Evolutionary conservation across 2,797 vertebrate genomes (phyloP), one percentile per base, ranked within the genome.

Genomic region (Allobates femoralis): DNA sequence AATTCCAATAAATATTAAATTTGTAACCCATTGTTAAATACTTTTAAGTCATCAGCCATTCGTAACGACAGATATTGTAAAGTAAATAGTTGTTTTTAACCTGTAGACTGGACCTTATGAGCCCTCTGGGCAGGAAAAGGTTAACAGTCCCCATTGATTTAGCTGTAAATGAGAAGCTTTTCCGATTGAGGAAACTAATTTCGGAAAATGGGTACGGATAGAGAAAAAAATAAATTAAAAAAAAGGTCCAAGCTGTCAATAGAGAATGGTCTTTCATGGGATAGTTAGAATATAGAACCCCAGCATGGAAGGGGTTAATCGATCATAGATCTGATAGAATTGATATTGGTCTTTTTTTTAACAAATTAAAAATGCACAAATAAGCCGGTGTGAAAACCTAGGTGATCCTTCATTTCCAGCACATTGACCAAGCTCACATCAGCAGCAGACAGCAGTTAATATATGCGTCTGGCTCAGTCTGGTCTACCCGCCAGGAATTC

Each of bases 381-480:
- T 93, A 93, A 94, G 91, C 92, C 92, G 85, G 92, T 94, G 90
- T 93, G 93, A 93, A 92, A 92, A 92, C 90, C 90, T 91, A 93
- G 94, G 94, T 94, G 95, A 96, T 96, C 95, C 94, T 96, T 98
- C 96, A 96, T 96, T 95, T 96, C 93, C 94, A 94, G 93, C 53
- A 93, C 92, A 95, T 91, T 94, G 96, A 96, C 94, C 96, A 96
- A 92, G 94, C 95, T 96, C 94, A 91, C 93, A 94, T 92, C 93
- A 93, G 94, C 95, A 95, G 96, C 96, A 97, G 96, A 97, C 97
- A 96, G 95, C 93, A 93, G 93, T 95, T 97, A 98, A 99, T 98
- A 92, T 97, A 98, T 97, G 95, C 96, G 96, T 98, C 96, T 99
- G 96, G 96, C 95, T 97, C 95, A 94, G 96, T 94, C 95, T 96